A percentile compares a stretch with the other conserved stretches of the same genome.
phyloP scores from a whole-genome alignment of 2,888 invertebrate genomes.

The Pharmacophagus antenor region DNA sequence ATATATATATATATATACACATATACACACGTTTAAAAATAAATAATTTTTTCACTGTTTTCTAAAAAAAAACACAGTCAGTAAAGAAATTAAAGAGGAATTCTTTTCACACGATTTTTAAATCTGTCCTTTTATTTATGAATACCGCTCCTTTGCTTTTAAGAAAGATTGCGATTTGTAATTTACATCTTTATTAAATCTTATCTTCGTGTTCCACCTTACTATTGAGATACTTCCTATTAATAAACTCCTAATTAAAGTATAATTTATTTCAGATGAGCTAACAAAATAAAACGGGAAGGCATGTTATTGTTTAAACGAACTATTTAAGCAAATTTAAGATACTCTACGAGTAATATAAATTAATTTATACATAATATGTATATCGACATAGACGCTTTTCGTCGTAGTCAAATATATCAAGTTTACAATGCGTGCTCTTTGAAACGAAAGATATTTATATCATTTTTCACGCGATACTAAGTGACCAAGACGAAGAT shows the following conservation, averaged over 20 bases:
- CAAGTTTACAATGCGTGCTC: no score
- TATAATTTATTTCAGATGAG: neutral
- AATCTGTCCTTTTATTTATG: neutral
- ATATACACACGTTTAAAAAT: no score
- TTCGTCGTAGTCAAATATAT: no score
- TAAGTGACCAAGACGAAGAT: no score
- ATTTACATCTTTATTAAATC: slow-evolving; percentile 11
- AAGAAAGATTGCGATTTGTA: slow-evolving; percentile 3
- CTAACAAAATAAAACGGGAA: neutral
- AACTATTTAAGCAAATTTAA: neutral
- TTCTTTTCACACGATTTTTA: slow-evolving; percentile 7
- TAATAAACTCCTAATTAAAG: slow-evolving; percentile 1
- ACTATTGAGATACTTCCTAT: neutral
- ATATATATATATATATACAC: no score
- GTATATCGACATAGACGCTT: no score
- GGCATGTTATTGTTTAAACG: neutral
- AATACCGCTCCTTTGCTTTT: neutral
- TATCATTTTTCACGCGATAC: no score
- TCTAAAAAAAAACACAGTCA: neutral
- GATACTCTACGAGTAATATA: no score
- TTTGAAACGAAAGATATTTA: no score
- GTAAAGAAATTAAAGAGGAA: slow-evolving; percentile 6
- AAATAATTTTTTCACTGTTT: no score
- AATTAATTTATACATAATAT: no score
- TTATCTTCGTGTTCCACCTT: neutral